Evolutionary conservation across 2,113 vertebrate genomes (phyloP).

Genomic region (Muscicapa adusta): DNA sequence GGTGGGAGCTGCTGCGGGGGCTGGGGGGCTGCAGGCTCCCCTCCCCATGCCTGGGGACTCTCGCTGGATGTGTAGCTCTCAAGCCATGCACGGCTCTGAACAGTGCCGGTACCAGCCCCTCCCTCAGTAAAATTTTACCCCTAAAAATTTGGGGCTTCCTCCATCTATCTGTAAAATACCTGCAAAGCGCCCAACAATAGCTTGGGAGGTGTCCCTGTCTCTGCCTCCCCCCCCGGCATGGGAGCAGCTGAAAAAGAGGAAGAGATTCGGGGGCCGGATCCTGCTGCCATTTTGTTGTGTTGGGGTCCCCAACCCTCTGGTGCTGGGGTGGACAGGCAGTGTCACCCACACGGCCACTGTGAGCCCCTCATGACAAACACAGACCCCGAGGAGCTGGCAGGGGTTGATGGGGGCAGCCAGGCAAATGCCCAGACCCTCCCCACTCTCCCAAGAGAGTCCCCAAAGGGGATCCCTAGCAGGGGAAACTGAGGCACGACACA

Average conservation of each 20-base stretch:
- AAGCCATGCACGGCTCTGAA: fast-evolving
- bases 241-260: neutral
- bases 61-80: fast-evolving
- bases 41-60: fast-evolving
- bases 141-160: neutral
- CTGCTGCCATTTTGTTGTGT: neutral
- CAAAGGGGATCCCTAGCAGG: fast-evolving
- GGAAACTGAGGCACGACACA: neutral
- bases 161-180: fast-evolving
- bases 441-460: fast-evolving
- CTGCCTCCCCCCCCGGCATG: neutral
- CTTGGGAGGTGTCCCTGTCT: neutral
- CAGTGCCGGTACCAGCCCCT: fast-evolving
- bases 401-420: neutral
- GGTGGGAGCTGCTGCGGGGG: neutral
- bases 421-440: neutral
- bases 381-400: fast-evolving
- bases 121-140: neutral
- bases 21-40: neutral
- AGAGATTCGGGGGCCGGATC: fast-evolving
- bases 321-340: neutral
- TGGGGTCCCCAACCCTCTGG: no score
- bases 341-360: neutral
- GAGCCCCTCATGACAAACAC: neutral
- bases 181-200: neutral